These are phyloP conservation scores for Gymnothorax javanicus DNA, from an alignment of 2,797 vertebrate species.

Conservation along the genomic window DNA sequence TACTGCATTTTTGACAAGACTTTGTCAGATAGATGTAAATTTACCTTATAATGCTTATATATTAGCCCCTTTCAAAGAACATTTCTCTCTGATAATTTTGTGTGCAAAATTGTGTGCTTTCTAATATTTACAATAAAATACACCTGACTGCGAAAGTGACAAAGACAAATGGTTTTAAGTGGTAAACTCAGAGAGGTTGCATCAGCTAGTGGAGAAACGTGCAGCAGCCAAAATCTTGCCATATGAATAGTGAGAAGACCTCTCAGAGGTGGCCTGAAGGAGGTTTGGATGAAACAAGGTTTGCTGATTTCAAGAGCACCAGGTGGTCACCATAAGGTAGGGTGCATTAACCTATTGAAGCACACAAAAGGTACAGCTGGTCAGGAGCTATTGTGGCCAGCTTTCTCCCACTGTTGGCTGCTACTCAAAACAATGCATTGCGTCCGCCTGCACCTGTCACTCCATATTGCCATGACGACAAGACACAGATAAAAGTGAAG, in stretches of 20 bases:
- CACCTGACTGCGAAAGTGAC: not conserved
- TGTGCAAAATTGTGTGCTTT: not conserved
- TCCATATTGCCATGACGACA: slow-evolving; percentile 65
- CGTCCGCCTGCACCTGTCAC: slow-evolving; percentile 55
- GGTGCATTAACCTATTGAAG: slow-evolving; percentile 53
- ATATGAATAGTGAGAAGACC: not conserved
- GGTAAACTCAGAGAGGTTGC: not conserved
- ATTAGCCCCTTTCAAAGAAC: not conserved
- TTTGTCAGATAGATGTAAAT: not conserved
- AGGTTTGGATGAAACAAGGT: slow-evolving; percentile 29
- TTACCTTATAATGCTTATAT: too few relatives aligned
- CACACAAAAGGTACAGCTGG: slow-evolving; percentile 58
- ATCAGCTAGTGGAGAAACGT: not conserved
- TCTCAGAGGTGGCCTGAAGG: not conserved
- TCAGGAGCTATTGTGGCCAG: slow-evolving; percentile 44
- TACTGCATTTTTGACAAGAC: not conserved
- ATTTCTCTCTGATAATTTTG: not conserved
- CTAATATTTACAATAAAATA: not conserved
- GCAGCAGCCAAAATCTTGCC: not conserved
- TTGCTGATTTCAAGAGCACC: slow-evolving; percentile 40
- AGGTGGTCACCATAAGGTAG: slow-evolving; percentile 53
- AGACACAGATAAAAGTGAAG: slow-evolving; percentile 2
- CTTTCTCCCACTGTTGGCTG: slow-evolving; percentile 37
- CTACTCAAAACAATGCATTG: slow-evolving; percentile 46
- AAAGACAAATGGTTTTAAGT: not conserved